These are phyloP conservation scores for Sylvicola fuscatus DNA, from an alignment of 2,888 invertebrate genomes.

Conservation along the genomic window DNA sequence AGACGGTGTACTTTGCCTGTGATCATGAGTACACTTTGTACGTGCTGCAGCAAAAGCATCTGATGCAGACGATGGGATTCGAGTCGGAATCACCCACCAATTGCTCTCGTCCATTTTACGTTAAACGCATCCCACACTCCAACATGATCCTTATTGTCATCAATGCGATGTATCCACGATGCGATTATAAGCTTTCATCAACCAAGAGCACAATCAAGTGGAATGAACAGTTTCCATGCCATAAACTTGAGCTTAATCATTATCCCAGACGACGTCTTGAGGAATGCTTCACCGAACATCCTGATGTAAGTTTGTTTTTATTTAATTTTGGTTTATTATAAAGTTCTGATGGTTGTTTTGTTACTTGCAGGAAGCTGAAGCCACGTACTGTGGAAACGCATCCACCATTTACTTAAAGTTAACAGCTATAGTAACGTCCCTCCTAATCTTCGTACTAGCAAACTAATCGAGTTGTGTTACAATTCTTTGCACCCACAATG, in stretches of 20 bases:
- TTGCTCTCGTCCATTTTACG: slow-evolving; percentile 40
- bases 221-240: slow-evolving; percentile 40
- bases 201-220: slow-evolving; percentile 29
- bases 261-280: slow-evolving; percentile 44
- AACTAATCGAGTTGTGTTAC: too few species aligned
- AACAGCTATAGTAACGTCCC: too few species aligned
- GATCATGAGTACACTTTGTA: slow-evolving; percentile 52
- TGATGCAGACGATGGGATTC: slow-evolving; percentile 20
- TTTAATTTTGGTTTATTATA: neutral
- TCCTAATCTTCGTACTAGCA: too few species aligned
- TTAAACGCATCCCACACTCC: slow-evolving; percentile 51
- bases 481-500: too few species aligned
- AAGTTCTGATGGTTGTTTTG: neutral
- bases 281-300: slow-evolving; percentile 59
- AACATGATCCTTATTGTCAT: slow-evolving; percentile 61
- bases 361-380: slow-evolving; percentile 16
- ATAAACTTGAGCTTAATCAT: slow-evolving; percentile 50
- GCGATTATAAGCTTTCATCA: slow-evolving; percentile 27
- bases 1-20: slow-evolving; percentile 34
- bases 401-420: neutral
- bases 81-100: slow-evolving; percentile 22
- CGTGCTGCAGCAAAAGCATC: slow-evolving; percentile 38
- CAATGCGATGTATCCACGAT: slow-evolving; percentile 29
- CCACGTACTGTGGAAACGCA: slow-evolving; percentile 21
- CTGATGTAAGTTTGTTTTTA: slow-evolving; percentile 29